Evolutionary conservation across 2,113 vertebrate genomes (phyloP).

Genomic region (Centropus bengalensis): DNA sequence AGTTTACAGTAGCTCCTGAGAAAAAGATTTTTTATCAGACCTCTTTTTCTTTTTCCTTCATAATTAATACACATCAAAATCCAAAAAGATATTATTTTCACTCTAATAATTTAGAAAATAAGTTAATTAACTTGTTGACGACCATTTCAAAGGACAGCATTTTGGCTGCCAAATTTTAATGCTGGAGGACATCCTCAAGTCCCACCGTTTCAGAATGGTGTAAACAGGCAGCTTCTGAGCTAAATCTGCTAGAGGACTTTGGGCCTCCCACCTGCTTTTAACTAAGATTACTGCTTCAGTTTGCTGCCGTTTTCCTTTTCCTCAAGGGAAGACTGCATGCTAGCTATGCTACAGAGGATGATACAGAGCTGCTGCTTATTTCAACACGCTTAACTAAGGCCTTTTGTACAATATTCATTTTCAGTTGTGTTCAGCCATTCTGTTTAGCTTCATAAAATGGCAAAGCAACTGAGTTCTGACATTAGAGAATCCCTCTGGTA

Average conservation of each 20-base stretch:
- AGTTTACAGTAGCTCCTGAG: neutral
- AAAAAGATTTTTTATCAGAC: neutral
- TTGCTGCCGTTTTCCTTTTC: neutral
- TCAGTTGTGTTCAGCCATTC: neutral
- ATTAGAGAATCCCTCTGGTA: neutral
- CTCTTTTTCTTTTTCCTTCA: neutral
- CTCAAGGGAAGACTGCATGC: neutral
- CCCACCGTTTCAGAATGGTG: neutral
- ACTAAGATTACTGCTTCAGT: neutral
- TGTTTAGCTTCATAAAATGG: neutral
- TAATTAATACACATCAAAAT: neutral
- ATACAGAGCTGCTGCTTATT: neutral
- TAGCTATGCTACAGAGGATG: neutral
- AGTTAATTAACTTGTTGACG: neutral
- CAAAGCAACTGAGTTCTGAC: neutral
- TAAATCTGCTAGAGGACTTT: neutral
- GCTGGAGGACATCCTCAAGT: neutral
- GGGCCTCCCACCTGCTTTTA: neutral
- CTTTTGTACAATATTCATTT: neutral
- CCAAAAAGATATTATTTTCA: neutral
- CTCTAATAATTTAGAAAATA: neutral
- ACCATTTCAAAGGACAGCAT: neutral
- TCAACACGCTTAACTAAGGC: neutral
- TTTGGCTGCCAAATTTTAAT: neutral
- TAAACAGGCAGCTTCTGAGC: neutral